These are phyloP conservation scores for Polia nebulosa DNA, from an alignment of 2,888 invertebrate genomes.

Conservation along the genomic window DNA sequence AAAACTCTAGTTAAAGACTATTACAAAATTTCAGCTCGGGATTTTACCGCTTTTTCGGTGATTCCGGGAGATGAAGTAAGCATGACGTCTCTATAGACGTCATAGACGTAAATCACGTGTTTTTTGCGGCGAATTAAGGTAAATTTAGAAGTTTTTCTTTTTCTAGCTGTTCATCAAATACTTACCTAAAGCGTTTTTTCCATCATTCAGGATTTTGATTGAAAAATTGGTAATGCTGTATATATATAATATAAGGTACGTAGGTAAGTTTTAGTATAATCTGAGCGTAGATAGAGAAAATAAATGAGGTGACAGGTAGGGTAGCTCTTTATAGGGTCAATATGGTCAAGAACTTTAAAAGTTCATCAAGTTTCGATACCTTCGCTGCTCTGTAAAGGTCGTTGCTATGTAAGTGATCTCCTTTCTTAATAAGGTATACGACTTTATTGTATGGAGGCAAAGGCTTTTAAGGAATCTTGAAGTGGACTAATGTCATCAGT, in stretches of 20 bases:
- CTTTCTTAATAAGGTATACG: conserved; percentile 4
- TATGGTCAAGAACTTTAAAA: conserved; percentile 9
- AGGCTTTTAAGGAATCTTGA: neutral
- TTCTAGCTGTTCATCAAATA: neutral
- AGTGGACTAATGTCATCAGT: neutral
- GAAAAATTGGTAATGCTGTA: no score
- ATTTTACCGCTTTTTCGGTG: neutral
- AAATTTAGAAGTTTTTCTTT: neutral
- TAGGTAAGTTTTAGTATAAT: neutral
- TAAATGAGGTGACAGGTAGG: conserved; percentile 3
- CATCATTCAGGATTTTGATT: neutral
- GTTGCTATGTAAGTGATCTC: conserved; percentile 1
- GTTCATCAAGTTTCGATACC: conserved; percentile 7
- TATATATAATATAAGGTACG: no score
- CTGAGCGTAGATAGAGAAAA: neutral
- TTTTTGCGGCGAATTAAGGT: neutral
- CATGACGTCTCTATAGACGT: neutral
- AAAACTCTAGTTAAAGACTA: neutral
- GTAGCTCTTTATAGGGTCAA: neutral
- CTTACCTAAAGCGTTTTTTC: neutral
- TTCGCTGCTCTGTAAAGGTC: conserved; percentile 6
- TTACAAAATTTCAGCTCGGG: neutral
- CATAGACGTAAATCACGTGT: neutral
- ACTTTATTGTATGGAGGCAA: neutral
- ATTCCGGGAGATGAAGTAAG: neutral